Evolutionary conservation across 2,797 vertebrate genomes (phyloP).

Genomic region (Mormyrops attenuatus): DNA sequence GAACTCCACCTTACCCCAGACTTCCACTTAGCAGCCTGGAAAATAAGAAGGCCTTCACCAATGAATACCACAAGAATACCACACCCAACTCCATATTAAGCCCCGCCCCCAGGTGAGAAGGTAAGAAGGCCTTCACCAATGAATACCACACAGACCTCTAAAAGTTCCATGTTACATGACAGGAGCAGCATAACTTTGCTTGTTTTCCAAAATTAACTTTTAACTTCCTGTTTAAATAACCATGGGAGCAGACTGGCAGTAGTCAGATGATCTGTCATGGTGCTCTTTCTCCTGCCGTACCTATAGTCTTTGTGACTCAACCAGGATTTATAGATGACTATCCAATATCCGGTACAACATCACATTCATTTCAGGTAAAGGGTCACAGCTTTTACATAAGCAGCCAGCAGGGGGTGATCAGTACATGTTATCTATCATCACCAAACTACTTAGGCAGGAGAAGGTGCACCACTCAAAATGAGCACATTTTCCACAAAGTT

Average conservation of each 20-base stretch:
- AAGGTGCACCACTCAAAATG: no score
- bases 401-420: background rate
- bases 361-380: background rate
- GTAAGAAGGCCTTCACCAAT: background rate
- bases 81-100: background rate
- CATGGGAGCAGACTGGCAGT: background rate
- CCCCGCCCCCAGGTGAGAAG: background rate
- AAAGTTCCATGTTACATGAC: background rate
- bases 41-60: background rate
- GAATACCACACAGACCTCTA: background rate
- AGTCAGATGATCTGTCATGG: background rate
- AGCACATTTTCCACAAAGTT: background rate
- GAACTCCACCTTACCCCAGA: background rate
- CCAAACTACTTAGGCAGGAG: background rate
- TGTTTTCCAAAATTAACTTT: background rate
- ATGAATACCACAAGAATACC: background rate
- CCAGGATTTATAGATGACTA: background rate
- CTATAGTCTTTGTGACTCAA: background rate
- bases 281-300: background rate
- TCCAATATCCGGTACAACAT: background rate
- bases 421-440: background rate
- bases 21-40: background rate
- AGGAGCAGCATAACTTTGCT: background rate
- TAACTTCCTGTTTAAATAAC: background rate
- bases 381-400: background rate